Conservation (phyloP, 2,888 invertebrate genomes). For the Dryococelus australis region DNA sequence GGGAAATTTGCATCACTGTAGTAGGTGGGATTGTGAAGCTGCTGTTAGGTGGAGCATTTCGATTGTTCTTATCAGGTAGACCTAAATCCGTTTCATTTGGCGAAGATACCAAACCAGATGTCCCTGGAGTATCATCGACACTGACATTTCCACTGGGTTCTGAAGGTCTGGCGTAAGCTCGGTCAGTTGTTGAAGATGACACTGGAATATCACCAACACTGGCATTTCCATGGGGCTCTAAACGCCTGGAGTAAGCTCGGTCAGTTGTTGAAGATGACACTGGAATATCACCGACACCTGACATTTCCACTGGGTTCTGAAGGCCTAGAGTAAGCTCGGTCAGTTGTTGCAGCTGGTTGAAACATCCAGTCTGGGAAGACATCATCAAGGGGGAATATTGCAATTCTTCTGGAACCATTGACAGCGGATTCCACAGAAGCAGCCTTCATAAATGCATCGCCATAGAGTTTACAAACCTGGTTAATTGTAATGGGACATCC, state of each 20-base stretch:
- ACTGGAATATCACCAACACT: no score
- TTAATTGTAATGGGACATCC: conserved; percentile 41
- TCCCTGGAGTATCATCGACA: conserved; percentile 2
- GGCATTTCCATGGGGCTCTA: no score
- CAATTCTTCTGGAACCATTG: conserved; percentile 45
- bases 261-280: no score
- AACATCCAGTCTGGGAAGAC: conserved; percentile 20
- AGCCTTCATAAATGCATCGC: conserved; percentile 46
- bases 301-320: not conserved
- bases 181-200: not conserved
- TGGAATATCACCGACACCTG: conserved; percentile 17
- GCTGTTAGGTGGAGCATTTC: not conserved
- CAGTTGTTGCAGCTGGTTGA: conserved; percentile 12
- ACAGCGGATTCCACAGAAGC: conserved; percentile 44
- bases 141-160: not conserved
- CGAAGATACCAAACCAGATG: not conserved
- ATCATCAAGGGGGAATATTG: conserved; percentile 45
- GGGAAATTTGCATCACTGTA: not conserved
- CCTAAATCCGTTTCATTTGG: not conserved
- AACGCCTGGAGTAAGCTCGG: no score
- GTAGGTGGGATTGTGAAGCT: conserved; percentile 8
- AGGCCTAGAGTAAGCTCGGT: not conserved
- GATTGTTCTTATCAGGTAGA: not conserved
- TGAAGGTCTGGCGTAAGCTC: not conserved
- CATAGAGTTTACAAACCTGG: conserved; percentile 45